Conservation (phyloP, 2,113 vertebrate species). For the Megalops atlanticus region DNA sequence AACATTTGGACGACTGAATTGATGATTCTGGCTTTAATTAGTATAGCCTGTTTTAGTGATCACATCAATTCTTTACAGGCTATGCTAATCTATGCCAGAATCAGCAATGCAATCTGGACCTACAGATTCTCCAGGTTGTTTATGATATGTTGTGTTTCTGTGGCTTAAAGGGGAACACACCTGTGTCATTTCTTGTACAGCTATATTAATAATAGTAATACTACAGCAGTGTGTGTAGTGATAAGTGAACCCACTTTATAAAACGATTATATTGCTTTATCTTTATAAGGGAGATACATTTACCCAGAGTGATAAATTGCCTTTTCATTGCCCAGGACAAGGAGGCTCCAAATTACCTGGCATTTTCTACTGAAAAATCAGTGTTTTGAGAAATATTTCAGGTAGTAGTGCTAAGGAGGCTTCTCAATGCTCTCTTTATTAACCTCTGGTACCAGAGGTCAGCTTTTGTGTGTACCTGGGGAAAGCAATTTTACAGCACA, state of each 20-base stretch:
- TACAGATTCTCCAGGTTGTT: neutral
- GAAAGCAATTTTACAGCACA: slow-evolving; percentile 41
- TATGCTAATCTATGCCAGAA: slow-evolving; percentile 84
- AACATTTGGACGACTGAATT: slow-evolving; percentile 65
- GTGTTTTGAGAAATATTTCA: slow-evolving; percentile 9
- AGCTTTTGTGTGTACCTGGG: neutral
- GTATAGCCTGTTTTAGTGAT: slow-evolving; percentile 85
- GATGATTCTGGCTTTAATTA: slow-evolving; percentile 85
- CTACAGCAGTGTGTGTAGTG: neutral
- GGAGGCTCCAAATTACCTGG: neutral
- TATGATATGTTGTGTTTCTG: neutral
- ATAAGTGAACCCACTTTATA: no score
- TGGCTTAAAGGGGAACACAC: neutral
- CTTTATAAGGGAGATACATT: no score
- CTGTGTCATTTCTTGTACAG: neutral
- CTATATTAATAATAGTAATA: neutral
- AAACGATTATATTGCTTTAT: no score
- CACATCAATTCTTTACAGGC: slow-evolving; percentile 81
- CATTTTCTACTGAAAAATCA: neutral
- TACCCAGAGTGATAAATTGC: no score
- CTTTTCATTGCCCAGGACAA: no score
- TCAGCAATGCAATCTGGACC: slow-evolving; percentile 70
- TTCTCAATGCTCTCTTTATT: slow-evolving; percentile 16
- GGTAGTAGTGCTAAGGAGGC: neutral
- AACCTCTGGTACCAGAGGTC: slow-evolving; percentile 27